These are phyloP conservation scores for Aricia artaxerxes DNA, from an alignment of 2,888 invertebrate species.

Conservation along the genomic window DNA sequence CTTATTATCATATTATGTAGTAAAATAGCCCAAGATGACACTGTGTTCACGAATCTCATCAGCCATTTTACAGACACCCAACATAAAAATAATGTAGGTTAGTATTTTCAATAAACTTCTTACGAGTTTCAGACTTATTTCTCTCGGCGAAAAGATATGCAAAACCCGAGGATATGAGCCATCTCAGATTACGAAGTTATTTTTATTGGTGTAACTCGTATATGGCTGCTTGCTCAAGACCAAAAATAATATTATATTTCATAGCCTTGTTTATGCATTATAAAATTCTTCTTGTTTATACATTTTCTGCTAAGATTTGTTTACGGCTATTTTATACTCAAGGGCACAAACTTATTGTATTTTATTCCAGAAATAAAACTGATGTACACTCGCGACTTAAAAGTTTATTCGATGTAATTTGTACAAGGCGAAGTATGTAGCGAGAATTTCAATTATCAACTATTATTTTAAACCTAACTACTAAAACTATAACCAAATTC, in stretches of 20 bases:
- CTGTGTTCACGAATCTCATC: conserved; percentile 4
- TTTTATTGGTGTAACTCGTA: conserved; percentile 3
- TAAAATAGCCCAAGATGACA: neutral
- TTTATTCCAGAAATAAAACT: neutral
- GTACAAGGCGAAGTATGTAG: neutral
- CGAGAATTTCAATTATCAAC: neutral
- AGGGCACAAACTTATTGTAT: conserved; percentile 5
- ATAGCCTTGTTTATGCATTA: conserved; percentile 26
- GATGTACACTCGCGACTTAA: neutral
- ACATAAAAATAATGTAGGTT: neutral
- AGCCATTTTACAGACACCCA: neutral
- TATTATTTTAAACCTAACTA: neutral
- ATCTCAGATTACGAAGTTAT: conserved; percentile 18
- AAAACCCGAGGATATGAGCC: conserved; percentile 2
- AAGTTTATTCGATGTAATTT: neutral
- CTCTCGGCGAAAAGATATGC: neutral
- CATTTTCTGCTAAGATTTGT: conserved; percentile 10
- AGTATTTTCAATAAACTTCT: conserved; percentile 24
- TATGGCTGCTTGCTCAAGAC: neutral
- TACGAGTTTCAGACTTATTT: neutral
- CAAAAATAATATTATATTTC: conserved; percentile 14
- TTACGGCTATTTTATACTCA: conserved; percentile 3
- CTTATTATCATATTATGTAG: neutral
- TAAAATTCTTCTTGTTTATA: conserved; percentile 25
- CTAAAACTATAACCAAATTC: too few species aligned